phyloP scores from a whole-genome alignment of 2,888 invertebrate genomes.

The Linnaemya vulpina region DNA sequence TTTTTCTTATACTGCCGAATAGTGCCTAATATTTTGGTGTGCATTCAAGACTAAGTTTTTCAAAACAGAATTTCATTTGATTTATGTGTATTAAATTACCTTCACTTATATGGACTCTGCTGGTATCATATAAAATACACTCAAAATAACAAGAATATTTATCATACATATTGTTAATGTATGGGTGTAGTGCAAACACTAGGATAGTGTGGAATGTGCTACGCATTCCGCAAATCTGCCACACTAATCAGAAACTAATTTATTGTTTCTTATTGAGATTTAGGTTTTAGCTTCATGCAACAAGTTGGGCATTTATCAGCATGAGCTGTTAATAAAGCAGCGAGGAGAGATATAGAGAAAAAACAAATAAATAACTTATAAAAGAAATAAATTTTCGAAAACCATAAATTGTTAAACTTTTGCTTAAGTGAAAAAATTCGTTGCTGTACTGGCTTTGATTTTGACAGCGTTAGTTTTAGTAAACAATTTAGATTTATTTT shows the following conservation, averaged over 20 bases:
- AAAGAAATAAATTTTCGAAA: slow-evolving; percentile 42
- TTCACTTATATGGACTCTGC: slow-evolving; percentile 52
- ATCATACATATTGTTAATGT: not conserved
- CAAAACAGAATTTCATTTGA: slow-evolving; percentile 66
- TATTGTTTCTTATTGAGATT: slow-evolving; percentile 71
- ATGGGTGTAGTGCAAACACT: slow-evolving; percentile 14
- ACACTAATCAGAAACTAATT: slow-evolving; percentile 65
- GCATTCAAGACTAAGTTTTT: slow-evolving; percentile 51
- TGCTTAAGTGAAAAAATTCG: slow-evolving; percentile 19
- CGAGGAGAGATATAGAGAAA: not conserved
- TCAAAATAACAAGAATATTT: not conserved
- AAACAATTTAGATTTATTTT: slow-evolving; percentile 26
- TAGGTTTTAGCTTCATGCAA: slow-evolving; percentile 65
- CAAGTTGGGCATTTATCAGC: slow-evolving; percentile 68
- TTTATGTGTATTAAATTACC: slow-evolving; percentile 69
- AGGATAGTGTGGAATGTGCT: slow-evolving; percentile 43
- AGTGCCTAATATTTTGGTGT: slow-evolving; percentile 33
- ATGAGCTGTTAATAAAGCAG: slow-evolving; percentile 30
- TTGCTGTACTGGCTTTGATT: slow-evolving; percentile 9
- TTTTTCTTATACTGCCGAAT: not conserved
- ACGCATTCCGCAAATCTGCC: slow-evolving; percentile 63
- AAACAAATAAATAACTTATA: not conserved
- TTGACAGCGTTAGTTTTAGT: slow-evolving; percentile 14
- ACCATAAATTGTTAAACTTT: slow-evolving; percentile 66
- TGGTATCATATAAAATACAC: not conserved